These are phyloP conservation scores for Heliconius hortense DNA, from an alignment of 2,888 invertebrate genomes.

Conservation along the genomic window DNA sequence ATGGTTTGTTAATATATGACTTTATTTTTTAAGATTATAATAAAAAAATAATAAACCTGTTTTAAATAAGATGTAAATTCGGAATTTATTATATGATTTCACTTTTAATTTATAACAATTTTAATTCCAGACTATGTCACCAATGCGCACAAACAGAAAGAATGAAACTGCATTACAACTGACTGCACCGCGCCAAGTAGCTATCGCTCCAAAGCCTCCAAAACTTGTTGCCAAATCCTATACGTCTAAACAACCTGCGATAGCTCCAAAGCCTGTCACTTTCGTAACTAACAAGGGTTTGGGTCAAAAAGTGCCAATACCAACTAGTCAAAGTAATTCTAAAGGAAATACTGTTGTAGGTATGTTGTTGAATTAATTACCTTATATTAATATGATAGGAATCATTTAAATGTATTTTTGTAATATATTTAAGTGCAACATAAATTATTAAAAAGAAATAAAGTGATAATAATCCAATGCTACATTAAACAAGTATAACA, in stretches of 20 bases:
- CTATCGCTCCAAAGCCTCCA: constrained; percentile 78
- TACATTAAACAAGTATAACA: neutral
- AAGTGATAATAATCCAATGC: neutral
- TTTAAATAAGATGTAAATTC: too few species aligned
- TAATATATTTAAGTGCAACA: neutral
- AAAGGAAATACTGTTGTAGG: constrained; percentile 63
- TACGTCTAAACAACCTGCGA: constrained; percentile 55
- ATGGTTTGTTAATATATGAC: too few species aligned
- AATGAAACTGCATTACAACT: constrained; percentile 44
- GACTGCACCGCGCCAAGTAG: constrained; percentile 65
- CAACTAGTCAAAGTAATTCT: constrained; percentile 50
- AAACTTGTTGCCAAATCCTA: constrained; percentile 52
- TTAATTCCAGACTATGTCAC: constrained; percentile 50
- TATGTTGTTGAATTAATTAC: constrained; percentile 39
- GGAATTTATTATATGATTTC: too few species aligned
- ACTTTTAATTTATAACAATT: neutral
- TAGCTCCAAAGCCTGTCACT: constrained; percentile 65
- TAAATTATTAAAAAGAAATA: neutral
- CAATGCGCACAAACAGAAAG: constrained; percentile 48
- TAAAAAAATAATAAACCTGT: too few species aligned
- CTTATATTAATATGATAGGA: neutral
- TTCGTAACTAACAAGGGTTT: constrained; percentile 51
- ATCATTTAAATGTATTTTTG: neutral
- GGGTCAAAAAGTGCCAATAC: constrained; percentile 58
- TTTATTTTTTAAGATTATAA: too few species aligned